Evolutionary conservation across 2,113 vertebrate species (phyloP), one percentile per base, ranked within the genome.

Genomic region (Felis chaus): DNA sequence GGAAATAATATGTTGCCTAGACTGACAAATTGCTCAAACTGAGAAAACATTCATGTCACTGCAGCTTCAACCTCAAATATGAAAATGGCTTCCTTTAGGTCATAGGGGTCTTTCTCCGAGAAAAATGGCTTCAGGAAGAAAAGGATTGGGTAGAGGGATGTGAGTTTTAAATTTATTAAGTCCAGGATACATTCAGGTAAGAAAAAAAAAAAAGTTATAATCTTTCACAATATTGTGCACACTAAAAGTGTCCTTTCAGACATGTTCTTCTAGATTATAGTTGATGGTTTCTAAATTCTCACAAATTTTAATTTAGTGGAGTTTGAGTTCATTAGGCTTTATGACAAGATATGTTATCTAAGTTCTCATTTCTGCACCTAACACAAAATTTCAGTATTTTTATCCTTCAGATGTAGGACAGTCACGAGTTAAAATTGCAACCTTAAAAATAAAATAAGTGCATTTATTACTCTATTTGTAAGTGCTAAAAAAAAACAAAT

Each of bases 51-150:
- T 36, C 66, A 53, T 39, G 31, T n/a, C 15, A 50, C 14, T 53
- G 0, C 36, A 81, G 1, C 39, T 55, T 89, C 41, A 92, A 7
- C 2, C 21, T 84, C 18, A 9, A 74, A 61, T 53, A 33, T 57
- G 27, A 95, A 96, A 81, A 89, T 29, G n/a, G 9, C 63, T 39
- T 94, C 53, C 39, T 57, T 93, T 94, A 87, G 27, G 53, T 63
- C 85, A 15, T 23, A 36, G 4, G 16, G 19, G 4, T 0, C 15
- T 88, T 91, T 74, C 13, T 55, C 3, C 65, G 61, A 55, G 27
- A 80, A 11, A 73, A 48, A 48, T 4, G 8, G 31, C 25, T 36
- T 84, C 4, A 57, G 19, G 57, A 39, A 31, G 78, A 69, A 66
- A 91, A 10, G 27, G 14, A 61, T n/a, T 82, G 7, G 3, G 25